Evolutionary conservation across 2,797 vertebrate genomes (phyloP).

Genomic region (Halcyon leucocephala): DNA sequence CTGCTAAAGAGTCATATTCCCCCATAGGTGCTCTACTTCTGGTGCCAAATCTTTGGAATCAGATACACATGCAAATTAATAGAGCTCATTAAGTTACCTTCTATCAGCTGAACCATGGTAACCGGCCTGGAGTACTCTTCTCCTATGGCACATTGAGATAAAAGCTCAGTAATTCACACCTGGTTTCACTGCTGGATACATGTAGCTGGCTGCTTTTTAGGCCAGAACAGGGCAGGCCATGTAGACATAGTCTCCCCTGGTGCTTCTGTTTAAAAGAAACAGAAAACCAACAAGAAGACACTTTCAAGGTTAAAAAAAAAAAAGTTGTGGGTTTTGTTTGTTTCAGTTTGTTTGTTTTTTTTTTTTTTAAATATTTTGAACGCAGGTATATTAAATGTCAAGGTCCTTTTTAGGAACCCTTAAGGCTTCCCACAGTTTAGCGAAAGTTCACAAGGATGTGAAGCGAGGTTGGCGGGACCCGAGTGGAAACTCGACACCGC

Average conservation of each 20-base stretch:
- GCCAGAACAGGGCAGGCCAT: fast-evolving
- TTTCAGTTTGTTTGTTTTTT: too few species aligned
- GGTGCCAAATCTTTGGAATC: constrained; percentile 35
- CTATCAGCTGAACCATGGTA: constrained; percentile 35
- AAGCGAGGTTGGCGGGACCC: background rate
- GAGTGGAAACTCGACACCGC: fast-evolving
- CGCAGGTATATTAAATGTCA: background rate
- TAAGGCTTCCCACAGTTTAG: background rate
- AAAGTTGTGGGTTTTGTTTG: too few species aligned
- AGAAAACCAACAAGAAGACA: background rate
- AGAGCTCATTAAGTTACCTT: constrained; percentile 51
- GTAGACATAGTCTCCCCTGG: fast-evolving
- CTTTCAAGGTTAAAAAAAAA: background rate
- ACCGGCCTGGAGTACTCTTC: background rate
- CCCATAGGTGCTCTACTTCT: background rate
- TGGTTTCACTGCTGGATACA: background rate
- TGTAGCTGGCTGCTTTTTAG: background rate
- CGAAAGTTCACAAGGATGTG: fast-evolving
- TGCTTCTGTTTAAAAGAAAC: background rate
- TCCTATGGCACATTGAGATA: background rate
- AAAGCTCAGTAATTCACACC: constrained; percentile 16
- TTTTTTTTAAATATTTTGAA: background rate
- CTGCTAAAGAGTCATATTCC: background rate
- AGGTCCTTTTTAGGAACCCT: background rate
- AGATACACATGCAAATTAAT: constrained; percentile 34